Conservation (phyloP, 2,113 vertebrate genomes). For the Thinocorus orbignyianus region DNA sequence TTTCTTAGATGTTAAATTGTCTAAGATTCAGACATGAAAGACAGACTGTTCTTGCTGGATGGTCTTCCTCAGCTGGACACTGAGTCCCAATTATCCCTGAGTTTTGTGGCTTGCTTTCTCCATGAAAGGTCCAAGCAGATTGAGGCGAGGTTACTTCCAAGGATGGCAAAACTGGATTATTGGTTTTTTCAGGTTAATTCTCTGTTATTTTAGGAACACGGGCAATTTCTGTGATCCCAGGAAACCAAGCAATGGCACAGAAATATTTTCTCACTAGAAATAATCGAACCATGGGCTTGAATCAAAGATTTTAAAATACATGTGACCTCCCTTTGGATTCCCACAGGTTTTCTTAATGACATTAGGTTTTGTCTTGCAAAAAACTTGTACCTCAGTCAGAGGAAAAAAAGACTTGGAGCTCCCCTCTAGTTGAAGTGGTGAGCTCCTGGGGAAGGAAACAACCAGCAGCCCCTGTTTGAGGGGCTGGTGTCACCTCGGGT, state of each 20-base stretch:
- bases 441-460: background rate
- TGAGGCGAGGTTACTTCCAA: background rate
- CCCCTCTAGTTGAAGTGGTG: accelerated
- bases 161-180: no score
- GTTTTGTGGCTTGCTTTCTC: background rate
- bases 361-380: background rate
- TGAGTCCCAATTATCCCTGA: background rate
- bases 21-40: background rate
- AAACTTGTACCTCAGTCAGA: background rate
- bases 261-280: background rate
- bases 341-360: background rate
- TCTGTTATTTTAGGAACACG: background rate
- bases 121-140: background rate
- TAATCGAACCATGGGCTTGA: background rate
- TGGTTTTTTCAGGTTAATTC: background rate
- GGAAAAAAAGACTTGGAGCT: background rate
- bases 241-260: background rate
- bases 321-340: background rate
- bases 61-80: background rate
- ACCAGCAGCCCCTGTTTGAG: background rate
- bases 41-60: background rate
- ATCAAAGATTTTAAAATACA: background rate
- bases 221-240: accelerated
- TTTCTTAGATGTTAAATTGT: background rate
- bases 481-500: background rate